Evolutionary conservation across 2,113 vertebrate species (phyloP).

Genomic region (Chloropsis cyanopogon): DNA sequence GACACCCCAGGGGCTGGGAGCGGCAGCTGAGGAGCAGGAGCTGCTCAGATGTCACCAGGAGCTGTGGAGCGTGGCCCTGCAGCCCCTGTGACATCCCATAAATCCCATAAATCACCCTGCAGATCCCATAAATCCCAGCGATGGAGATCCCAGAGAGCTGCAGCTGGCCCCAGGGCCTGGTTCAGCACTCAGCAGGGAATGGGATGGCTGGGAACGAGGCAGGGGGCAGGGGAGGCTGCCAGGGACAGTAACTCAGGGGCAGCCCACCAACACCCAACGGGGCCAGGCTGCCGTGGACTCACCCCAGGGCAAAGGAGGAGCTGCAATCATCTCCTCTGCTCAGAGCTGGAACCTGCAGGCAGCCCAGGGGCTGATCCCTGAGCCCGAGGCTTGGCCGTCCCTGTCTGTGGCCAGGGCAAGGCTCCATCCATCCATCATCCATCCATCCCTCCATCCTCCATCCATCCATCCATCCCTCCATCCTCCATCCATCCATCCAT

Average conservation of each 20-base stretch:
- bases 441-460: too few species aligned
- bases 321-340: too few species aligned
- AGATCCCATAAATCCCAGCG: slow-evolving; percentile 33
- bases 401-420: background rate
- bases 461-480: too few species aligned
- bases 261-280: too few species aligned
- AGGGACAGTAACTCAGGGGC: background rate
- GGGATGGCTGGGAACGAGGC: too few species aligned
- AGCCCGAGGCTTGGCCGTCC: background rate
- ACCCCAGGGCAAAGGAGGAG: too few species aligned
- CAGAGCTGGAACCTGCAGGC: too few species aligned
- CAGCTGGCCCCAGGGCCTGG: slow-evolving; percentile 14
- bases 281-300: too few species aligned
- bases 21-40: background rate
- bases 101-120: slow-evolving; percentile 8
- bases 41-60: slow-evolving; percentile 15
- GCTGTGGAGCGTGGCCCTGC: slow-evolving; percentile 19
- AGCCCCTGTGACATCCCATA: slow-evolving; percentile 7
- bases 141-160: background rate
- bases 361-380: background rate
- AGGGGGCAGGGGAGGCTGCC: too few species aligned
- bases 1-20: background rate
- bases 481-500: too few species aligned
- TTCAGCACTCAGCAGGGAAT: background rate
- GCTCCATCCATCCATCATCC: background rate